Percentiles rank a stretch among this genome's conserved stretches.
These are phyloP conservation scores for Portevinia maculata DNA, from an alignment of 2,888 invertebrate genomes.

Conservation along the genomic window DNA sequence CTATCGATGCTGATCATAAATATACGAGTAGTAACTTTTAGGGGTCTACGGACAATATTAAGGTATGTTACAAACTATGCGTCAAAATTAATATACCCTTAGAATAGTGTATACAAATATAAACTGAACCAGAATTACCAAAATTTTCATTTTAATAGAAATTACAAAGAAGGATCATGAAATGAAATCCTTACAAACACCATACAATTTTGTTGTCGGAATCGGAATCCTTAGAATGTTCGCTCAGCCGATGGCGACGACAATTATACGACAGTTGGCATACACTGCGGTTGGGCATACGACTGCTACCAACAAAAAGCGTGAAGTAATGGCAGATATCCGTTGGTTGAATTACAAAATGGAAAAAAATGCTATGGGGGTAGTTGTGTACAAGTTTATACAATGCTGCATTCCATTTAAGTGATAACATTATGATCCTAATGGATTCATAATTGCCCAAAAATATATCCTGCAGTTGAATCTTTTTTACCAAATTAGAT, in stretches of 20 bases:
- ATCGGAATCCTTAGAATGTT: not conserved
- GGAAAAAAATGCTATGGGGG: constrained; percentile 6
- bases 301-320: constrained; percentile 2
- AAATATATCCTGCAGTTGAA: constrained; percentile 58
- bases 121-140: not conserved
- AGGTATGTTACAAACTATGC: too few relatives aligned
- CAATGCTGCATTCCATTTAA: constrained; percentile 36
- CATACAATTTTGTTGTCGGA: not conserved
- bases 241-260: not conserved
- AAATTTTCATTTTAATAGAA: constrained; percentile 43
- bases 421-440: constrained; percentile 65
- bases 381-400: constrained; percentile 17
- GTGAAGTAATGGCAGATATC: constrained; percentile 33
- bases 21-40: too few relatives aligned
- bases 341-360: constrained; percentile 15
- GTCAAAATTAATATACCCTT: too few relatives aligned
- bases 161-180: constrained; percentile 44
- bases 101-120: too few relatives aligned
- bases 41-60: too few relatives aligned
- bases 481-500: constrained; percentile 52
- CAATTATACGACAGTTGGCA: not conserved
- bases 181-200: constrained; percentile 18
- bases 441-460: constrained; percentile 70
- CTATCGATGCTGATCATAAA: too few relatives aligned
- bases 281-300: not conserved